Evolutionary conservation across 2,113 vertebrate species (phyloP), one percentile per base, ranked within the genome.

Genomic region (Myxocyprinus asiaticus): DNA sequence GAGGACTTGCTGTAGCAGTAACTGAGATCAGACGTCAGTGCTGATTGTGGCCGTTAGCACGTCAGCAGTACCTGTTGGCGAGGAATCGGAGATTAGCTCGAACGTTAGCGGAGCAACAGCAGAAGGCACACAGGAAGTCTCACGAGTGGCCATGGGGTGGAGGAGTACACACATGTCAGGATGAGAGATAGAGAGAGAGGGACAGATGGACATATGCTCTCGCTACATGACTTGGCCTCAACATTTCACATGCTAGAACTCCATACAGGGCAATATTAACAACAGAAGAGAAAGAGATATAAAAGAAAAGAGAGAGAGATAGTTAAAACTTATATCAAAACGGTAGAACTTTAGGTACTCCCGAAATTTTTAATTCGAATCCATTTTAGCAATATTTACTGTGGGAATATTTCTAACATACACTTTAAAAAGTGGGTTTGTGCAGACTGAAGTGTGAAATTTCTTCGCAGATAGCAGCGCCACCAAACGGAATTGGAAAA

Each of bases 101-200:
- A 79, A 67, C n/a, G 70, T 79, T 79, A 64, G 78, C 5, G 6
- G 53, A 71, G 76, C 44, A 44, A 61, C 7, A 65, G 79, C 63
- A 75, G 10, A n/a, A 53, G 80, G 77, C 82, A 83, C 4, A 72
- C 22, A 82, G 14, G 82, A 84, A 85, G 73, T 43, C 61, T 65
- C 61, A 33, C 87, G 85, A 87, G 89, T 88, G 89, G 89, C 62
- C 70, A 81, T 0, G 85, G 22, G 80, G 70, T 33, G 83, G 86
- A 88, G 88, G 89, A 90, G 86, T 88, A 85, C 81, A 81, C 88
- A 81, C 82, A 82, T 85, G 88, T 88, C 84, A 80, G 85, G 78
- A 76, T 81, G 70, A 72, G 82, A 78, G 80, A 82, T 79, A 84
- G 47, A 79, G 70, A 72, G 81, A 78, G 80, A 82, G 81, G 85